These are phyloP conservation scores for Stratiomys singularior DNA, from an alignment of 2,888 invertebrate genomes.

Conservation along the genomic window DNA sequence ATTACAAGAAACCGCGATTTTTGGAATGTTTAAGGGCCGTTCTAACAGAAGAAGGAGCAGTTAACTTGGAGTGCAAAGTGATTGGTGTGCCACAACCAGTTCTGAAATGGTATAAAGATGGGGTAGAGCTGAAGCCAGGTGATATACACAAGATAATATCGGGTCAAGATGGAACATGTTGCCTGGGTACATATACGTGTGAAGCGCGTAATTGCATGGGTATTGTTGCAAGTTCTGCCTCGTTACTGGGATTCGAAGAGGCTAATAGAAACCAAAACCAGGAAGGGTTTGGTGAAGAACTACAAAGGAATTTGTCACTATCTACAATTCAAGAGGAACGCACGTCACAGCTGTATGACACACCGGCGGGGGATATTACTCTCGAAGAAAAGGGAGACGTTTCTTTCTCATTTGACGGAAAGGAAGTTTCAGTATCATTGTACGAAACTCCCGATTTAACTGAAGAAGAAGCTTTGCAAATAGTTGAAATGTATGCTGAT, in stretches of 20 bases:
- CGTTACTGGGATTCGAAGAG: constrained; percentile 88
- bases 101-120: constrained; percentile 94
- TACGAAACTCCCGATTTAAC: constrained; percentile 94
- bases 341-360: constrained; percentile 88
- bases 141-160: constrained; percentile 92
- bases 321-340: constrained; percentile 92
- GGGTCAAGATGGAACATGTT: constrained; percentile 90
- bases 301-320: constrained; percentile 81
- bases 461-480: constrained; percentile 90
- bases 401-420: constrained; percentile 90
- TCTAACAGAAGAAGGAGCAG: constrained; percentile 86
- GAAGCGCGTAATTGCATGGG: constrained; percentile 94
- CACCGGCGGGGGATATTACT: constrained; percentile 80
- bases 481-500: constrained; percentile 94
- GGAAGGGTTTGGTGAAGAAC: constrained; percentile 63
- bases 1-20: constrained; percentile 89
- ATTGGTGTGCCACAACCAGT: constrained; percentile 90
- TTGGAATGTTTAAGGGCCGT: constrained; percentile 86
- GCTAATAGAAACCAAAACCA: constrained; percentile 69
- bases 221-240: constrained; percentile 86
- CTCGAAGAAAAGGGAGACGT: constrained; percentile 86
- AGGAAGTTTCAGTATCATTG: constrained; percentile 89
- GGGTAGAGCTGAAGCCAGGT: constrained; percentile 87
- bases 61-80: constrained; percentile 92
- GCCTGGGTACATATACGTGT: constrained; percentile 89